phyloP scores from a whole-genome alignment of 2,888 invertebrate species.

The Cybosia mesomella region DNA sequence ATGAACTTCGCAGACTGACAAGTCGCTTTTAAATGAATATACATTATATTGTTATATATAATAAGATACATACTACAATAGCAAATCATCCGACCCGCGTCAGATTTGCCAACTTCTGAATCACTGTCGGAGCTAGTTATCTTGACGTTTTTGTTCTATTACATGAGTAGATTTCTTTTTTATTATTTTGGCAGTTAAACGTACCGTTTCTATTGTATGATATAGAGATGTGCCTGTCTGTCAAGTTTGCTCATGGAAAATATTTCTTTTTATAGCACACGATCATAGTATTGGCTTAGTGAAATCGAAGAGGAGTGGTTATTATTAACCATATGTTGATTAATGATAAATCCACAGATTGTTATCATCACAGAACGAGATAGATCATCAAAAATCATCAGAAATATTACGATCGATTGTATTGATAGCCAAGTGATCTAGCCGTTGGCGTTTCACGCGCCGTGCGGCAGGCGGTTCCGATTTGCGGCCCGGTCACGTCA shows the following conservation, averaged over 20 bases:
- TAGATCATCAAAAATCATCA: not conserved
- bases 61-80: conserved; percentile 34
- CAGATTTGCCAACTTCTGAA: conserved; percentile 43
- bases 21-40: conserved; percentile 28
- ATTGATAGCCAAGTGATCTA: not conserved
- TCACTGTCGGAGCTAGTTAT: conserved; percentile 43
- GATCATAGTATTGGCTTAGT: not conserved
- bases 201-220: conserved; percentile 32
- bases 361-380: not conserved
- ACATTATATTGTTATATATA: not conserved
- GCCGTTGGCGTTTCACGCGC: not conserved
- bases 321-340: conserved; percentile 11
- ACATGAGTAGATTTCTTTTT: conserved; percentile 45
- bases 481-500: not conserved
- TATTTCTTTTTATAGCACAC: conserved; percentile 14
- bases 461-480: not conserved
- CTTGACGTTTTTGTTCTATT: conserved; percentile 45
- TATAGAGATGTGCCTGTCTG: conserved; percentile 16
- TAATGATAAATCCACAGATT: conserved; percentile 15
- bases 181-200: conserved; percentile 41
- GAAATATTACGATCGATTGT: not conserved
- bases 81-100: conserved; percentile 28
- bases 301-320: not conserved
- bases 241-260: conserved; percentile 14
- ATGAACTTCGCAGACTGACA: conserved; percentile 64